Evolutionary conservation across 1,140 invertebrate species (phyloP).

Genomic region (Hyposmocoma kahamanoa): DNA sequence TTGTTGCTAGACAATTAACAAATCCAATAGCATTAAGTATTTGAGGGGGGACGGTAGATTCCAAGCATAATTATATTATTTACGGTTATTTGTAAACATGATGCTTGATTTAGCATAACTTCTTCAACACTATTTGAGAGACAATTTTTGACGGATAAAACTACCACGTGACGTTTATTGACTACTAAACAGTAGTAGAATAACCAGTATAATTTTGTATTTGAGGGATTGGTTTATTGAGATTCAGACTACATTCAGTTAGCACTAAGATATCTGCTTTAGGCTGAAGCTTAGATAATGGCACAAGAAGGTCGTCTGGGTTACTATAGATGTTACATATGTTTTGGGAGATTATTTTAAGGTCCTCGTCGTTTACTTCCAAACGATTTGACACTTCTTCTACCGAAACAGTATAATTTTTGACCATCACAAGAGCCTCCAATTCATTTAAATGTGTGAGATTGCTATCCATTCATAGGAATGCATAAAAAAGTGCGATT

Average conservation of each 20-base stretch:
- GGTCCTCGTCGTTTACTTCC: neutral
- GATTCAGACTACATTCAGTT: slow-evolving; percentile 2
- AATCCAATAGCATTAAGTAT: neutral
- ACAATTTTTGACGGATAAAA: neutral
- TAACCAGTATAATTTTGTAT: neutral
- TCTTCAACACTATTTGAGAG: neutral
- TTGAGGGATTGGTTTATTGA: neutral
- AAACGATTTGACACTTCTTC: neutral
- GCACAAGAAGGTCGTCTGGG: neutral
- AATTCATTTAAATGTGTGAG: neutral
- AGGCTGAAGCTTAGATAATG: neutral
- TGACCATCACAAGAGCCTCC: neutral
- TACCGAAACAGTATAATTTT: neutral
- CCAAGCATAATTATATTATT: neutral
- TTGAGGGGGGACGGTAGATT: slow-evolving; percentile 4
- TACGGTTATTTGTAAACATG: too few species aligned
- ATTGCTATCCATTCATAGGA: neutral
- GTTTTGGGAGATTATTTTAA: neutral
- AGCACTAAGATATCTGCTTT: neutral
- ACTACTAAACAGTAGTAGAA: neutral
- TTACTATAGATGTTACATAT: neutral
- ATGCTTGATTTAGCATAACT: too few species aligned
- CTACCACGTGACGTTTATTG: neutral
- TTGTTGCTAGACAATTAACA: neutral
- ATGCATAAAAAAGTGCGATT: too few species aligned